Conservation (phyloP, 2,888 invertebrate species). For the Mythimna albipuncta region DNA sequence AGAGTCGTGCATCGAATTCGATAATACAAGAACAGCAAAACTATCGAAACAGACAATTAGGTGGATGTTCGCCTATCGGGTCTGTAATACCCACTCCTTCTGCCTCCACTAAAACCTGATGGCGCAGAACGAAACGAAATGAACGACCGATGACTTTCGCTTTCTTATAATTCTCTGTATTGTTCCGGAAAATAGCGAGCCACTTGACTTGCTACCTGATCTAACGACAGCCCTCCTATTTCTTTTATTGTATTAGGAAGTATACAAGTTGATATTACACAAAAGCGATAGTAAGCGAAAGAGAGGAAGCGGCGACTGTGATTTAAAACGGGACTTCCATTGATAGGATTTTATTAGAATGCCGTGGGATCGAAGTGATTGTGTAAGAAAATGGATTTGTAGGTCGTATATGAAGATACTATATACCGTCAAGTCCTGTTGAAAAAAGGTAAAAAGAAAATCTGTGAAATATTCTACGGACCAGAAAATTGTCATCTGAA, state of each 20-base stretch:
- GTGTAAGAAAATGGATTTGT: slow-evolving; percentile 32
- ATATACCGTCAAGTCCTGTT: background rate
- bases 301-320: slow-evolving; percentile 37
- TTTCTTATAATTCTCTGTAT: slow-evolving; percentile 84
- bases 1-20: slow-evolving; percentile 45
- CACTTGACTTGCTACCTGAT: slow-evolving; percentile 76
- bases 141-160: slow-evolving; percentile 87
- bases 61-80: slow-evolving; percentile 74
- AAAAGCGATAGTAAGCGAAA: slow-evolving; percentile 53
- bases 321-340: slow-evolving; percentile 58
- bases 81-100: slow-evolving; percentile 74
- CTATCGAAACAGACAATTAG: slow-evolving; percentile 73
- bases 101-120: slow-evolving; percentile 82
- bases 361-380: slow-evolving; percentile 25
- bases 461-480: background rate
- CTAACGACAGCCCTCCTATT: slow-evolving; percentile 72
- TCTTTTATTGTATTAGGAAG: slow-evolving; percentile 67
- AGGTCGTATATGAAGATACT: background rate
- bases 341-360: slow-evolving; percentile 50
- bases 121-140: slow-evolving; percentile 84
- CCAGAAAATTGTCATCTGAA: background rate
- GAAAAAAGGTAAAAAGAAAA: background rate
- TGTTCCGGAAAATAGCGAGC: slow-evolving; percentile 76
- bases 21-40: slow-evolving; percentile 56
- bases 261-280: slow-evolving; percentile 59